Conservation (phyloP, 1,140 invertebrate species). For the Zaprionus inermis region DNA sequence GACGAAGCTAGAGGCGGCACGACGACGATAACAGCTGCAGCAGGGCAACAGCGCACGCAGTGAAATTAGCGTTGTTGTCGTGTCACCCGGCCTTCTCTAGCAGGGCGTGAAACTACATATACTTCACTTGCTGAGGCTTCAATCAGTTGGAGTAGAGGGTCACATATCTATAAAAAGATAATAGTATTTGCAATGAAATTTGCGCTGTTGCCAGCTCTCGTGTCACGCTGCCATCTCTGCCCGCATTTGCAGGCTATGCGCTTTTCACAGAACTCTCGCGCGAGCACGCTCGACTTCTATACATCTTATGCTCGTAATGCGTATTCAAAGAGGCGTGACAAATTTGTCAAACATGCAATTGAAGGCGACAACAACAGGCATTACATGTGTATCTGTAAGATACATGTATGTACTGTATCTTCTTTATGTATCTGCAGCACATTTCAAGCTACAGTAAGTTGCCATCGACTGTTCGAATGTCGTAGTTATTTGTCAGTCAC, state of each 20-base stretch:
- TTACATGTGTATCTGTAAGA: conserved; percentile 2
- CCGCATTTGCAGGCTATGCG: background rate
- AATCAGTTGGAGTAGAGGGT: no score
- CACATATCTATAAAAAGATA: no score
- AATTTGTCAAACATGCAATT: conserved; percentile 52
- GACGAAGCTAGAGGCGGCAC: background rate
- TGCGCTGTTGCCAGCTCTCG: background rate
- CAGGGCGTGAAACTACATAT: background rate
- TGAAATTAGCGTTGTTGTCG: background rate
- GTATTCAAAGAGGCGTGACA: conserved; percentile 47
- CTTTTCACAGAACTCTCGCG: background rate
- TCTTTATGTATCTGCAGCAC: conserved; percentile 20
- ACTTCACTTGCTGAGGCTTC: no score
- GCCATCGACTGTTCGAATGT: conserved; percentile 22
- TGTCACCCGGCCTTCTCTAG: background rate
- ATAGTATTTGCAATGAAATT: no score
- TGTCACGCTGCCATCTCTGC: conserved; percentile 4
- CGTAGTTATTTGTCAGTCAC: conserved; percentile 35
- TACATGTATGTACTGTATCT: conserved; percentile 26
- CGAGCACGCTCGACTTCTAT: conserved; percentile 3
- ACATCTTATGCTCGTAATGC: conserved; percentile 14
- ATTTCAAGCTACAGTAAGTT: conserved; percentile 15
- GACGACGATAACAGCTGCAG: background rate
- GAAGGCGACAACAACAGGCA: conserved; percentile 15
- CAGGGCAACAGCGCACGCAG: background rate